phyloP scores from a whole-genome alignment of 2,113 vertebrate genomes.

The Gadus macrocephalus region DNA sequence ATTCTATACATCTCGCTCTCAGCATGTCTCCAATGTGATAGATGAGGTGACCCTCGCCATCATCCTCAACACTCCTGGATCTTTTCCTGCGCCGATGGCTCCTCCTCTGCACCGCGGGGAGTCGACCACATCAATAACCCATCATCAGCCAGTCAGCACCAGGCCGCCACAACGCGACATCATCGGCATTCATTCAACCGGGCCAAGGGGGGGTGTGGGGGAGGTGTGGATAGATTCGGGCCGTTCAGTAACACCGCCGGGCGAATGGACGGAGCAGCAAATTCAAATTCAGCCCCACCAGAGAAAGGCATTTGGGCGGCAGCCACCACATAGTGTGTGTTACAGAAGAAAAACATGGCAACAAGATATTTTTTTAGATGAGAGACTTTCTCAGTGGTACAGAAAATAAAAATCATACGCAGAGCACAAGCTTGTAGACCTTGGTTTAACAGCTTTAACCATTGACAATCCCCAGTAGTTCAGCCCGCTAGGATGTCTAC shows the following conservation, averaged over 20 bases:
- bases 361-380: constrained; percentile 99
- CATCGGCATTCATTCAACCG: constrained; percentile 82
- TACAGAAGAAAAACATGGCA: constrained; percentile 99
- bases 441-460: constrained; percentile 29
- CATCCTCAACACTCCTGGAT: constrained; percentile 94
- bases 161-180: constrained; percentile 81
- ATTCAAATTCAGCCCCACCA: constrained; percentile 98
- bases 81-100: constrained; percentile 84
- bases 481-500: constrained; percentile 28
- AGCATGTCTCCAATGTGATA: constrained; percentile 98
- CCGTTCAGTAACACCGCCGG: constrained; percentile 89
- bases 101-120: constrained; percentile 85
- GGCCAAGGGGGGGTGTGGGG: constrained; percentile 75
- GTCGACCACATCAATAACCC: constrained; percentile 73
- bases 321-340: constrained; percentile 97
- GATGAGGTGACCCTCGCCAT: constrained; percentile 98
- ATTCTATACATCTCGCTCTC: constrained; percentile 94
- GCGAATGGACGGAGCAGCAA: constrained; percentile 81
- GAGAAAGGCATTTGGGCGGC: constrained; percentile 93
- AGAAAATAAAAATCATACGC: constrained; percentile 80
- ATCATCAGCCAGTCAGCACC: constrained; percentile 78
- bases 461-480: constrained; percentile 23
- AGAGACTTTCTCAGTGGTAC: constrained; percentile 83
- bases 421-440: constrained; percentile 52
- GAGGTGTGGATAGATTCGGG: constrained; percentile 80